Percentiles rank a stretch among this genome's conserved stretches.
Conservation (phyloP, 2,113 vertebrate species). For the Austrofundulus limnaeus region DNA sequence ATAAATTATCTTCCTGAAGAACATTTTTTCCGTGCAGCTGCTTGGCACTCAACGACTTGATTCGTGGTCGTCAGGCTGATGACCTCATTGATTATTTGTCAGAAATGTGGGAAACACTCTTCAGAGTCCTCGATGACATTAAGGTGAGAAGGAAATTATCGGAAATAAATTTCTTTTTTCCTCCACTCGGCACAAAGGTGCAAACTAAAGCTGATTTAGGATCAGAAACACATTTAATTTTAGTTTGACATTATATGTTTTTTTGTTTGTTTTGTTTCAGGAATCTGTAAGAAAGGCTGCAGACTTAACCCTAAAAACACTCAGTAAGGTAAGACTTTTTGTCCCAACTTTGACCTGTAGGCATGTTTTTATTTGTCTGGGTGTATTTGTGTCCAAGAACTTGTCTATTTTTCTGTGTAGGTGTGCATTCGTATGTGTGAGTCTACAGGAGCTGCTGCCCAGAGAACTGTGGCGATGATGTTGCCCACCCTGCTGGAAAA, state of each 20-base stretch:
- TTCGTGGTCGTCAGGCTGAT: slow-evolving; percentile 90
- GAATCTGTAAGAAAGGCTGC: slow-evolving; percentile 97
- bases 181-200: not conserved
- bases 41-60: slow-evolving; percentile 91
- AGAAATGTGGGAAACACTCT: slow-evolving; percentile 97
- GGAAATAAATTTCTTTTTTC: not conserved
- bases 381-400: not conserved
- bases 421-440: slow-evolving; percentile 97
- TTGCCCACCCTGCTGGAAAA: slow-evolving; percentile 95
- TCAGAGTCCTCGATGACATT: slow-evolving; percentile 98
- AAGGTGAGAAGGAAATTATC: slow-evolving; percentile 81
- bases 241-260: not conserved
- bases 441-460: slow-evolving; percentile 86
- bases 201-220: not conserved
- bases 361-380: not conserved
- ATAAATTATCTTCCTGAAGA: not conserved
- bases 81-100: slow-evolving; percentile 90
- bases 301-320: slow-evolving; percentile 92
- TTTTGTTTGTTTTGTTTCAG: slow-evolving; percentile 75
- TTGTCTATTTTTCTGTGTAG: slow-evolving; percentile 63
- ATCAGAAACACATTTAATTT: not conserved
- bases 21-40: slow-evolving; percentile 78
- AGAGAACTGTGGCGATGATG: slow-evolving; percentile 87
- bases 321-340: slow-evolving; percentile 88
- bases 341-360: not conserved